Evolutionary conservation across 2,888 invertebrate genomes (phyloP).

Genomic region (Chalcosyrphus nemorum): DNA sequence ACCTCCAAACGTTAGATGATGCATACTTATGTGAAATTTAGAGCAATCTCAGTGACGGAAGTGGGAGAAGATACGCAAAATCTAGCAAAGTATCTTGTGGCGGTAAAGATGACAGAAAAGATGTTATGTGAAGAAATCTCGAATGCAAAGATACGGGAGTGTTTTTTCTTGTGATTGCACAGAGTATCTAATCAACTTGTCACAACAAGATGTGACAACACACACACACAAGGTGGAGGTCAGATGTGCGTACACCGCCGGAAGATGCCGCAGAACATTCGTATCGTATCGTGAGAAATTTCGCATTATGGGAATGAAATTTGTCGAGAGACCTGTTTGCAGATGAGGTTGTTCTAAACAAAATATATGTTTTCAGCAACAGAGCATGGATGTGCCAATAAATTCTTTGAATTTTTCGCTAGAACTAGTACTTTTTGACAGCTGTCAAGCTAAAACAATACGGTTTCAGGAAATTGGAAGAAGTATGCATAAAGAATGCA

Average conservation of each 20-base stretch:
- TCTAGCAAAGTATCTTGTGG: not conserved
- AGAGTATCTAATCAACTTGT: conserved; percentile 69
- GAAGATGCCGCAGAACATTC: conserved; percentile 3
- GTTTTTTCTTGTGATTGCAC: conserved; percentile 25
- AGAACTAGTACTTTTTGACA: too few relatives aligned
- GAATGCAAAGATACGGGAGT: conserved; percentile 30
- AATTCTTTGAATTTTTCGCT: too few relatives aligned
- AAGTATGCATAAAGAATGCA: too few relatives aligned
- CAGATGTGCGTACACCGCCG: conserved; percentile 36
- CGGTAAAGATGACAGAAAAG: conserved; percentile 49
- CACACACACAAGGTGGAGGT: conserved; percentile 51
- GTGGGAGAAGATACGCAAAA: conserved; percentile 51
- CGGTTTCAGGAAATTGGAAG: too few relatives aligned
- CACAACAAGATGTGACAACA: conserved; percentile 50
- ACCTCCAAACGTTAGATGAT: conserved; percentile 24
- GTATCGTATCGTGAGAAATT: conserved; percentile 61
- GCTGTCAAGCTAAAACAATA: too few relatives aligned
- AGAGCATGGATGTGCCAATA: too few relatives aligned
- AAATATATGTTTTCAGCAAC: too few relatives aligned
- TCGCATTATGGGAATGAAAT: conserved; percentile 25
- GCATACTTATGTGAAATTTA: conserved; percentile 52
- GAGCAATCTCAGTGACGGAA: conserved; percentile 42
- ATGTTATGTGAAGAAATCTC: conserved; percentile 49
- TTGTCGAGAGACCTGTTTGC: not conserved
- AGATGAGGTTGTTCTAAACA: too few relatives aligned